Base-by-base conservation (phyloP, 1,140 invertebrate species). In the Geopemphigus sp. region DNA sequence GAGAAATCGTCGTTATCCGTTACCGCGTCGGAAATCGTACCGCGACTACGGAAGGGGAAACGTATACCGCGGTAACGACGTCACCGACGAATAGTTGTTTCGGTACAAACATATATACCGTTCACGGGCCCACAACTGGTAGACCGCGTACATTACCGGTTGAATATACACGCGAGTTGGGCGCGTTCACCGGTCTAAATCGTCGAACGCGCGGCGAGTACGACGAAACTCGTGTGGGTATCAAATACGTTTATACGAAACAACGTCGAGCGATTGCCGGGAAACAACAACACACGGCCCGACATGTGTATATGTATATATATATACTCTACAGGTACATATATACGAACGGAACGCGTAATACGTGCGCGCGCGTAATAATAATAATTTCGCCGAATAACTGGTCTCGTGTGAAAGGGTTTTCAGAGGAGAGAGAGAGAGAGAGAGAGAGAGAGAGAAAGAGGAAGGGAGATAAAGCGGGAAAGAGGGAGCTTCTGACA, bases 361-460 rank as follows among this genome's bases (percentile, higher is more conserved):
- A 26, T 53, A 70, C 26, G 15, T 57, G 14, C 14, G 14, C 56
- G n/a, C 32, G 8, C 32, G 32, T 39, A 4, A 39, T 39, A 39
- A 39, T 8, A 39, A 39, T 8, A 24, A 50, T 53, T 47, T 53
- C 11, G 66, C 45, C 39, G 39, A 50, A 68, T 39, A 39, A 45
- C n/a, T 6, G n/a, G 45, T 70, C 66, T 70, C 66, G 45, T 45
- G 45, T 70, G 66, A 53, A 70, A 70, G 66, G 66, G 47, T 50
- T 53, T 17, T n/a, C 5, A 4, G 22, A 26, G 64, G 12, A 15
- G n/a, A 5, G 26, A 8, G 39, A 24, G 8, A 19, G 5, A n/a
- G 5, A 8, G 2, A n/a, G n/a, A 12, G 45, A n/a, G n/a, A n/a
- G n/a, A n/a, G n/a, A n/a, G n/a, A n/a, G n/a, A n/a, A n/a, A n/a